Conservation (phyloP, 2,888 invertebrate genomes). For the Celastrina argiolus region DNA sequence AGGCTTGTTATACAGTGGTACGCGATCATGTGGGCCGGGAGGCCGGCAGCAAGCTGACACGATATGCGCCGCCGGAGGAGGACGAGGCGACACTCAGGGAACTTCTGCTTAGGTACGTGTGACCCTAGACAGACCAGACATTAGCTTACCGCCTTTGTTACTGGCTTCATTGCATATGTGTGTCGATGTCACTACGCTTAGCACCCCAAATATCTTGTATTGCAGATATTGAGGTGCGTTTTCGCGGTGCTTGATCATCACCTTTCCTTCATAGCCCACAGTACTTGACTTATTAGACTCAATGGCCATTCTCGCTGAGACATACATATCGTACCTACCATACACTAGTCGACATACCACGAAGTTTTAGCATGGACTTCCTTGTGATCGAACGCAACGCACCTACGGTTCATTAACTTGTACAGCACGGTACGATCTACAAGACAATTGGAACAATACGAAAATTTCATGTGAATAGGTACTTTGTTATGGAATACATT, state of each 20-base stretch:
- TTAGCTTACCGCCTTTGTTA: conserved; percentile 66
- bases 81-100: conserved; percentile 96
- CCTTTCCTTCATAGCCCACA: conserved; percentile 51
- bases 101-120: conserved; percentile 92
- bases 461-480: background rate
- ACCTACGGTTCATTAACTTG: conserved; percentile 11
- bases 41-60: conserved; percentile 81
- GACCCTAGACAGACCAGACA: conserved; percentile 51
- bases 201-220: conserved; percentile 72
- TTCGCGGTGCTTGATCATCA: conserved; percentile 52
- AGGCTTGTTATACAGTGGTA: conserved; percentile 73
- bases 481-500: background rate
- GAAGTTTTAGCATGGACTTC: conserved; percentile 29
- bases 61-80: conserved; percentile 91
- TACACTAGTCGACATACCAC: conserved; percentile 10
- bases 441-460: background rate
- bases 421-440: background rate
- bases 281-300: conserved; percentile 50
- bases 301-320: conserved; percentile 50
- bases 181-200: conserved; percentile 61
- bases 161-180: conserved; percentile 61
- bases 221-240: conserved; percentile 63
- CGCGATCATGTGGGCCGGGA: conserved; percentile 76
- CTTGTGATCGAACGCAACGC: conserved; percentile 3
- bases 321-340: background rate